Percentiles rank a stretch among this genome's conserved stretches.
phyloP scores from a whole-genome alignment of 2,888 invertebrate genomes.

The Ormyrus rosae region DNA sequence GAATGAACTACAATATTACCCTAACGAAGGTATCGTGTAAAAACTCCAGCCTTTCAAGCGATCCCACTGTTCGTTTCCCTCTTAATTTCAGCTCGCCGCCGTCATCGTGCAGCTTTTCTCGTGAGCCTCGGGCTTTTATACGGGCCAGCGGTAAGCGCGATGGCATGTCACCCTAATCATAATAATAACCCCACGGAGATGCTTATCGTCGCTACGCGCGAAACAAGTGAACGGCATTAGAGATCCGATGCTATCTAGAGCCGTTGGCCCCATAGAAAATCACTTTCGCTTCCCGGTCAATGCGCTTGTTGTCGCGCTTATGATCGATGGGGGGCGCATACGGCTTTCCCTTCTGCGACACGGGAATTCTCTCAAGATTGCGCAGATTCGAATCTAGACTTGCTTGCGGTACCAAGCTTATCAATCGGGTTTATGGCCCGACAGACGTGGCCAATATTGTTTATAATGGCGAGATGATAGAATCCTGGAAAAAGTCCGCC shows the following conservation, averaged over 20 bases:
- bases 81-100: background rate
- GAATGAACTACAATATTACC: background rate
- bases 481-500: too few species aligned
- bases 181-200: conserved; percentile 68
- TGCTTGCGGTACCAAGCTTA: background rate
- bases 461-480: too few species aligned
- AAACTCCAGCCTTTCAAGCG: too few species aligned
- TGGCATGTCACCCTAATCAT: conserved; percentile 55
- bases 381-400: conserved; percentile 12
- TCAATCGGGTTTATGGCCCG: conserved; percentile 12
- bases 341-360: conserved; percentile 22
- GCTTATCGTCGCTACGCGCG: conserved; percentile 64
- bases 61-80: background rate
- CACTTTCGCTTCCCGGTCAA: conserved; percentile 66
- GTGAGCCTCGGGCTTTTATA: conserved; percentile 11
- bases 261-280: conserved; percentile 67
- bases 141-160: conserved; percentile 42
- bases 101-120: background rate
- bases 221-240: conserved; percentile 74
- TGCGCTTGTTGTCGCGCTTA: conserved; percentile 59
- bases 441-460: too few species aligned
- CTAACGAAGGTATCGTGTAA: conserved; percentile 30
- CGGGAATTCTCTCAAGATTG: conserved; percentile 65
- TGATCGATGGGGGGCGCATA: conserved; percentile 57
- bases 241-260: conserved; percentile 65